Conservation (phyloP, 2,113 vertebrate species). For the Strix aluco region DNA sequence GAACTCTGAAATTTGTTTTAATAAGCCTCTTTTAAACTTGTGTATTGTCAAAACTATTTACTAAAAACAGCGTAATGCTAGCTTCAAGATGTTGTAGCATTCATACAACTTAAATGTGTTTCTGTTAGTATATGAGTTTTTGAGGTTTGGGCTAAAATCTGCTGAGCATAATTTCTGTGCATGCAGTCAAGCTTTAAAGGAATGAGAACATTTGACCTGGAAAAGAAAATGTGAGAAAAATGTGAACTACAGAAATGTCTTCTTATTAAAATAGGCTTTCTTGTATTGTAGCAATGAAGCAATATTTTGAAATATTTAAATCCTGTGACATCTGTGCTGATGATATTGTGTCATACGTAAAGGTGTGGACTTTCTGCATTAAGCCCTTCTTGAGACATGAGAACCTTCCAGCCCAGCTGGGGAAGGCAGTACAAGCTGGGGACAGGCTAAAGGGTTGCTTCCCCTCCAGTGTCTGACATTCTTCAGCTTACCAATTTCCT, state of each 20-base stretch:
- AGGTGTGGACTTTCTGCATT: neutral
- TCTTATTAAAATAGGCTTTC: neutral
- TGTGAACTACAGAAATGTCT: neutral
- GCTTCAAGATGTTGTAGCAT: neutral
- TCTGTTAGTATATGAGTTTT: neutral
- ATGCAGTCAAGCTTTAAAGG: neutral
- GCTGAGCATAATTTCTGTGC: neutral
- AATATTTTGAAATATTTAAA: neutral
- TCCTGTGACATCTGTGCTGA: neutral
- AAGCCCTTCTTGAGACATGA: neutral
- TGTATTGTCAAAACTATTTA: neutral
- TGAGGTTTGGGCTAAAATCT: neutral
- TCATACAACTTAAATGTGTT: neutral
- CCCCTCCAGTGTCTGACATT: neutral
- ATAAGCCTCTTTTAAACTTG: neutral
- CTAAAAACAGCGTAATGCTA: neutral
- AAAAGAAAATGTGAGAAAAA: neutral
- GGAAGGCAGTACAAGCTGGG: neutral
- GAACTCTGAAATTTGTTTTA: neutral
- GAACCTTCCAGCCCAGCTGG: neutral
- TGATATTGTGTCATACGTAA: neutral
- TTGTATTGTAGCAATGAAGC: neutral
- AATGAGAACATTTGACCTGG: neutral
- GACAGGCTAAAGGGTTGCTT: neutral
- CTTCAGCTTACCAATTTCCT: neutral